phyloP scores from a whole-genome alignment of 2,888 invertebrate genomes.

The Eilema caniola region DNA sequence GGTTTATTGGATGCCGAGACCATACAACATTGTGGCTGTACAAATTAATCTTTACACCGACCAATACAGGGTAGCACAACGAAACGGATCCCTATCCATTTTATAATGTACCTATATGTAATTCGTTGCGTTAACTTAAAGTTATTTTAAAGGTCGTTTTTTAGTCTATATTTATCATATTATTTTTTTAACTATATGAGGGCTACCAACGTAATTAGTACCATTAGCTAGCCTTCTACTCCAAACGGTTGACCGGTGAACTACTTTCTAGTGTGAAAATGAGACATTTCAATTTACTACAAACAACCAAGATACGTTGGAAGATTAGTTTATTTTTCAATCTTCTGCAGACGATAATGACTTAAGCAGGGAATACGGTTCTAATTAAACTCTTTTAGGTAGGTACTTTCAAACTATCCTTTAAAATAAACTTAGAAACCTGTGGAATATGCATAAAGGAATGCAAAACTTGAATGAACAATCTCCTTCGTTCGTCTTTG shows the following conservation, averaged over 20 bases:
- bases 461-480: neutral
- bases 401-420: neutral
- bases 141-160: neutral
- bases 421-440: neutral
- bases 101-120: neutral
- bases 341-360: neutral
- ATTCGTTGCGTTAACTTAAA: neutral
- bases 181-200: too few species aligned
- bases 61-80: constrained; percentile 12
- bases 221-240: too few species aligned
- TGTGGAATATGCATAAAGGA: neutral
- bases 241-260: too few species aligned
- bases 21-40: constrained; percentile 19
- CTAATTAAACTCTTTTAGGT: neutral
- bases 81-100: neutral
- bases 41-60: constrained; percentile 25
- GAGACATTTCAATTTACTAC: neutral
- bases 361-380: too few species aligned
- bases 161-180: too few species aligned
- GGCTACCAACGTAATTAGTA: too few species aligned
- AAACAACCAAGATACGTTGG: neutral
- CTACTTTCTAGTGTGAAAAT: neutral
- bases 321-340: neutral
- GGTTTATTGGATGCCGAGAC: constrained; percentile 20
- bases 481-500: neutral